These are phyloP conservation scores for Cacatua alba DNA, from an alignment of 2,113 vertebrate species.

Conservation along the genomic window DNA sequence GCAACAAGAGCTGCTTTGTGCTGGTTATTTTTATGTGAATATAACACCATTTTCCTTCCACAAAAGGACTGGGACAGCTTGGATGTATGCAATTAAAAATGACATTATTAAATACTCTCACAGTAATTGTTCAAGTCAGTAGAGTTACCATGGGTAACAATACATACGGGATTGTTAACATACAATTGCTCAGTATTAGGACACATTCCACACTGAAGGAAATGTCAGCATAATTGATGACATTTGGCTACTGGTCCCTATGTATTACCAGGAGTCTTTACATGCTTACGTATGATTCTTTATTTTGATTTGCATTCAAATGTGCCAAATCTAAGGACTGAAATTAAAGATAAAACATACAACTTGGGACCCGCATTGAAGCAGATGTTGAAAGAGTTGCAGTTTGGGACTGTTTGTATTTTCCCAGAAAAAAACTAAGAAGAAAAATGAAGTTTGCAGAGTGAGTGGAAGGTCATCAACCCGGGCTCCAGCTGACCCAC, in stretches of 20 bases:
- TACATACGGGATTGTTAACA: slow-evolving; percentile 31
- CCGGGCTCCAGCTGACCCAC: slow-evolving; percentile 32
- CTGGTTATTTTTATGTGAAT: slow-evolving; percentile 25
- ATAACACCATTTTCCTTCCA: slow-evolving; percentile 37
- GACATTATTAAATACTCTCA: slow-evolving; percentile 45
- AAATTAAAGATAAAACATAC: slow-evolving; percentile 42
- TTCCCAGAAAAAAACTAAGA: slow-evolving; percentile 17
- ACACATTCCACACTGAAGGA: slow-evolving; percentile 34
- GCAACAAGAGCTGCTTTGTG: slow-evolving; percentile 50
- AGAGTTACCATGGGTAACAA: slow-evolving; percentile 35
- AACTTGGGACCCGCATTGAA: not conserved
- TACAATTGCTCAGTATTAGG: slow-evolving; percentile 38
- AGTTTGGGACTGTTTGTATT: slow-evolving; percentile 28
- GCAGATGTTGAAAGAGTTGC: slow-evolving; percentile 11
- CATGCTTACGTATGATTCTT: slow-evolving; percentile 1
- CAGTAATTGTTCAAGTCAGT: not conserved
- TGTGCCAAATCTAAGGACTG: not conserved
- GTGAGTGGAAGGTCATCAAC: slow-evolving; percentile 53
- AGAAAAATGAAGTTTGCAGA: slow-evolving; percentile 30
- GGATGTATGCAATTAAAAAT: slow-evolving; percentile 50
- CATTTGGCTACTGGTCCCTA: slow-evolving; percentile 48
- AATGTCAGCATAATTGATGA: slow-evolving; percentile 62
- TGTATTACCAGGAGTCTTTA: slow-evolving; percentile 1
- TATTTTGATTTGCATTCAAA: slow-evolving; percentile 40
- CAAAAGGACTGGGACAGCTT: slow-evolving; percentile 19